Conservation (phyloP, 2,113 vertebrate species). For the Triplophysa dalaica region DNA sequence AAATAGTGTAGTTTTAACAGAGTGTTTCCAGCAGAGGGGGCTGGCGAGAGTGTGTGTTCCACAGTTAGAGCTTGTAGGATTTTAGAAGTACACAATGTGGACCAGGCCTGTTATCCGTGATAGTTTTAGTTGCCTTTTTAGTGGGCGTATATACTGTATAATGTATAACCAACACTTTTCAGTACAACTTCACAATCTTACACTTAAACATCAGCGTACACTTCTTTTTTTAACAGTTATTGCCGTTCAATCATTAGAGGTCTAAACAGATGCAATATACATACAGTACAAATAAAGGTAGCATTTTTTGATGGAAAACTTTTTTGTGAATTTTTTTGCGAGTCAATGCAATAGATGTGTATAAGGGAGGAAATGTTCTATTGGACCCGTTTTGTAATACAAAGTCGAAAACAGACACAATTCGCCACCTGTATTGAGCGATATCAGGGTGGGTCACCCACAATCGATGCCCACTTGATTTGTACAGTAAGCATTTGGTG, state of each 20-base stretch:
- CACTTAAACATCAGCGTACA: slow-evolving; percentile 33
- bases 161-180: slow-evolving; percentile 59
- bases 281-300: neutral
- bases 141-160: slow-evolving; percentile 46
- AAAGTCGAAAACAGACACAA: neutral
- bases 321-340: neutral
- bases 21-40: slow-evolving; percentile 14
- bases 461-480: slow-evolving; percentile 44
- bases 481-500: slow-evolving; percentile 44
- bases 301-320: neutral
- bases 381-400: slow-evolving; percentile 7
- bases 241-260: neutral
- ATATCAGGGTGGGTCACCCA: slow-evolving; percentile 41
- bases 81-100: slow-evolving; percentile 43
- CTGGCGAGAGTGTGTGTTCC: slow-evolving; percentile 18
- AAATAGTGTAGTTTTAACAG: neutral
- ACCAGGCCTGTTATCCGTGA: slow-evolving; percentile 45
- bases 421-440: slow-evolving; percentile 20
- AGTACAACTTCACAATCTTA: slow-evolving; percentile 50
- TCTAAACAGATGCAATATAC: neutral
- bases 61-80: slow-evolving; percentile 34
- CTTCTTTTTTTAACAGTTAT: slow-evolving; percentile 15
- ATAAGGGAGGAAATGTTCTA: neutral
- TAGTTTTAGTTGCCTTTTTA: slow-evolving; percentile 55
- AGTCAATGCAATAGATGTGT: neutral